A percentile compares a stretch with the other conserved stretches of the same genome.
phyloP scores from a whole-genome alignment of 92 coral and sea anemone genomes.

The Meandrina meandrites region DNA sequence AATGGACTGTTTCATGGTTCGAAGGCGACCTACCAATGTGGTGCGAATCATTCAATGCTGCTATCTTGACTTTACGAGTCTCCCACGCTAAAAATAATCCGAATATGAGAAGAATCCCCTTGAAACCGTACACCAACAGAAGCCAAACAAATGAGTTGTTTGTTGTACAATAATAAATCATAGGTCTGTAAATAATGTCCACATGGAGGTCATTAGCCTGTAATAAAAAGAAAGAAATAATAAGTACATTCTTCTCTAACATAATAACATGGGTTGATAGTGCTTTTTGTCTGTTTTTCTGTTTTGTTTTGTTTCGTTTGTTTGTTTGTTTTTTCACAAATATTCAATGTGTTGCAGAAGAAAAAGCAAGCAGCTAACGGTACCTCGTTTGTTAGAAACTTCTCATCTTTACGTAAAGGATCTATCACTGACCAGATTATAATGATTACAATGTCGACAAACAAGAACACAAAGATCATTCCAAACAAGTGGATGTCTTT shows the following conservation, averaged over 20 bases:
- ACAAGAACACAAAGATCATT: slow-evolving; percentile 67
- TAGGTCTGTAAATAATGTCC: slow-evolving; percentile 50
- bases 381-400: slow-evolving; percentile 22
- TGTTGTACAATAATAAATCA: slow-evolving; percentile 51
- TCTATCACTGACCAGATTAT: slow-evolving; percentile 66
- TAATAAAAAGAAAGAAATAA: not conserved
- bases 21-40: slow-evolving; percentile 61
- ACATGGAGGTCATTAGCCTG: slow-evolving; percentile 12
- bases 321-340: no score
- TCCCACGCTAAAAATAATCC: slow-evolving; percentile 89
- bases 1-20: no score
- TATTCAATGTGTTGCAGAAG: not conserved
- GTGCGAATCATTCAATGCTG: slow-evolving; percentile 76
- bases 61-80: slow-evolving; percentile 75
- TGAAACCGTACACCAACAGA: slow-evolving; percentile 68
- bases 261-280: no score
- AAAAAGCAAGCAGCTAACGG: not conserved
- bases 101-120: slow-evolving; percentile 72
- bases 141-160: slow-evolving; percentile 45
- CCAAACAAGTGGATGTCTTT: slow-evolving; percentile 82
- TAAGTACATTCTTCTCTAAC: not conserved
- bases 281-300: no score
- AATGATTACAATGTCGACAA: slow-evolving; percentile 61
- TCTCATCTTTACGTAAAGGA: slow-evolving; percentile 65
- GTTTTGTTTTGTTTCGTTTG: no score